Evolutionary conservation across 2,888 invertebrate genomes (phyloP).

Genomic region (Temnothorax unifasciatus): DNA sequence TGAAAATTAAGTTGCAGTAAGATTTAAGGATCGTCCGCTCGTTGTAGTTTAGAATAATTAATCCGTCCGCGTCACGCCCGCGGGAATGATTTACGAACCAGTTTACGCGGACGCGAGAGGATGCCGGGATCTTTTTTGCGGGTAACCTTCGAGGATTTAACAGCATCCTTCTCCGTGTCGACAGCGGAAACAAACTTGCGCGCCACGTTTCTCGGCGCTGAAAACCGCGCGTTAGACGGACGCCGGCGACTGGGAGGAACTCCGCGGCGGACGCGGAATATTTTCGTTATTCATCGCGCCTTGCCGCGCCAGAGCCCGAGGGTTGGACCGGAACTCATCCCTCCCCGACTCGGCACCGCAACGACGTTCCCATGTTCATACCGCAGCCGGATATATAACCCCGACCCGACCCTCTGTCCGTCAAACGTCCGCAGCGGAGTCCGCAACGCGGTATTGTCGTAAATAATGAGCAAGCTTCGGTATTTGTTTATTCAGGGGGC

Average conservation of each 20-base stretch:
- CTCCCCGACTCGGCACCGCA: neutral
- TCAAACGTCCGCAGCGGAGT: slow-evolving; percentile 70
- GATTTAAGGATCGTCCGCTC: slow-evolving; percentile 8
- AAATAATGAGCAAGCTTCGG: slow-evolving; percentile 82
- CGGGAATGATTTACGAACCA: slow-evolving; percentile 37
- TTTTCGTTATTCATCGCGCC: slow-evolving; percentile 74
- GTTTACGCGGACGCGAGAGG: slow-evolving; percentile 3
- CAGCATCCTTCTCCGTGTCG: slow-evolving; percentile 6
- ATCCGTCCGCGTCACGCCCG: slow-evolving; percentile 23
- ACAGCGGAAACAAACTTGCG: slow-evolving; percentile 57
- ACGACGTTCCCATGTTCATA: slow-evolving; percentile 62
- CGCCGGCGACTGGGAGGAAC: slow-evolving; percentile 10
- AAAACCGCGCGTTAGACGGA: slow-evolving; percentile 62
- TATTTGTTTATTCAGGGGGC: slow-evolving; percentile 85
- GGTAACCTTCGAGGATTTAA: slow-evolving; percentile 24
- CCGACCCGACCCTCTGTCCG: slow-evolving; percentile 71
- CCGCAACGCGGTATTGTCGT: slow-evolving; percentile 75
- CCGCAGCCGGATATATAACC: slow-evolving; percentile 74
- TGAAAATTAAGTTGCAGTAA: slow-evolving; percentile 20
- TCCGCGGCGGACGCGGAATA: slow-evolving; percentile 57
- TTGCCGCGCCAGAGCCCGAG: slow-evolving; percentile 57
- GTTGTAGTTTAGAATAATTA: slow-evolving; percentile 39
- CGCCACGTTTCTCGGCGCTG: slow-evolving; percentile 58
- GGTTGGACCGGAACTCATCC: slow-evolving; percentile 69
- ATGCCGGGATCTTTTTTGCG: slow-evolving; percentile 3